Base-by-base conservation (phyloP, 2,113 vertebrate genomes). In the Egretta garzetta region DNA sequence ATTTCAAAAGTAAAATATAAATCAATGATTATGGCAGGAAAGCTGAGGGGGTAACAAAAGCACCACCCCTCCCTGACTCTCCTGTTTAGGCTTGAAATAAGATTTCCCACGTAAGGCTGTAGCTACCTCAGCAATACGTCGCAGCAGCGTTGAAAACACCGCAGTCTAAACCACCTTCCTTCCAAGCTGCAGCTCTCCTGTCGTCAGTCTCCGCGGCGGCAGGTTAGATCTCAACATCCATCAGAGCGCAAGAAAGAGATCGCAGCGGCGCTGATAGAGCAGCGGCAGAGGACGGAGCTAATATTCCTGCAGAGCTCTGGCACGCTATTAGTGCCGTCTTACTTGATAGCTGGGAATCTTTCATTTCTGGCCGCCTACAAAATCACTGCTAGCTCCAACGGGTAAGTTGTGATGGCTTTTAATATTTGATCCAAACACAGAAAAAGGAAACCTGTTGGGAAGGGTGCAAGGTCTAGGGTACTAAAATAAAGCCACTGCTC, bases 31-130 rank as follows among this genome's bases (percentile, higher is more conserved):
- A 27, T 0, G 8, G 20, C 52, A 39, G 58, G 50, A 41, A 75
- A 50, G 39, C 52, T 43, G 20, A 58, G 43, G 49, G 4, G 19
- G 47, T 27, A 50, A 76, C 15, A 49, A 58, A 71, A 9, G 30
- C 53, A 19, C 2, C 3, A 14, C 45, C 47, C 47, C 18, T 9
- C 14, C 8, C 14, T 0, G 1, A 37, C 6, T 53, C 50, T 2
- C 19, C 26, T 14, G 1, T 4, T 74, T 22, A 24, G 56, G 59
- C n/a, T 12, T 14, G 14, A 59, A 64, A 28, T 35, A 6, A 26
- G 50, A 45, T 74, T 80, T 74, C 21, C 58, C 58, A 7, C 4
- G 41, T 18, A 28, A 28, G 14, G 12, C 39, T 8, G 53, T 12
- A 28, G 72, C 8, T 56, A 49, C 26, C 24, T 19, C 35, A 37